Conservation (phyloP, 2,888 invertebrate genomes). For the Venusia cambrica region DNA sequence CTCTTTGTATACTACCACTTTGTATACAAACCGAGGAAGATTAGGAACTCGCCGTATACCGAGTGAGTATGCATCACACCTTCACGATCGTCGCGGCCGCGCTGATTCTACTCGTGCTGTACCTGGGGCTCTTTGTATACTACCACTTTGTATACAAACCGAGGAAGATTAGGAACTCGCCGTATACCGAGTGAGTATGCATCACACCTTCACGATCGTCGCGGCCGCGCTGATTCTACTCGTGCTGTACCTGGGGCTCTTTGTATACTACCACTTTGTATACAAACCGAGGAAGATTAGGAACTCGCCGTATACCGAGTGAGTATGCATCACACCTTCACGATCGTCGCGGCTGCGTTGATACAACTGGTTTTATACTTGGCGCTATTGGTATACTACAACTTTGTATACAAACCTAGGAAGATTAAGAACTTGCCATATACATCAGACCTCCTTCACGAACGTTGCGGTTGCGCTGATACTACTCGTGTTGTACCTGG, state of each 20-base stretch:
- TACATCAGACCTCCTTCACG: constrained; percentile 39
- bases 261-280: constrained; percentile 51
- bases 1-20: constrained; percentile 53
- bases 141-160: constrained; percentile 47
- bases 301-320: constrained; percentile 45
- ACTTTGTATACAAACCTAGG: constrained; percentile 41
- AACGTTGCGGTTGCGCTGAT: constrained; percentile 37
- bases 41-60: constrained; percentile 37
- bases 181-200: constrained; percentile 53
- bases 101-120: constrained; percentile 39
- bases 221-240: constrained; percentile 37
- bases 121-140: constrained; percentile 47
- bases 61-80: constrained; percentile 49
- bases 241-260: constrained; percentile 42
- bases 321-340: constrained; percentile 39
- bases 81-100: constrained; percentile 39
- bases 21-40: constrained; percentile 38
- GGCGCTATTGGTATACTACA: constrained; percentile 49
- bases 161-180: constrained; percentile 28
- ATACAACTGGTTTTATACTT: constrained; percentile 42
- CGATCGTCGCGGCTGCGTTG: constrained; percentile 37
- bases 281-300: constrained; percentile 37
- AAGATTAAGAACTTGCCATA: constrained; percentile 35
- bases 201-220: constrained; percentile 39
- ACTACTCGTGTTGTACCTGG: constrained; percentile 43